Base-by-base conservation (phyloP, 2,888 invertebrate species). In the Microplitis manilae region DNA sequence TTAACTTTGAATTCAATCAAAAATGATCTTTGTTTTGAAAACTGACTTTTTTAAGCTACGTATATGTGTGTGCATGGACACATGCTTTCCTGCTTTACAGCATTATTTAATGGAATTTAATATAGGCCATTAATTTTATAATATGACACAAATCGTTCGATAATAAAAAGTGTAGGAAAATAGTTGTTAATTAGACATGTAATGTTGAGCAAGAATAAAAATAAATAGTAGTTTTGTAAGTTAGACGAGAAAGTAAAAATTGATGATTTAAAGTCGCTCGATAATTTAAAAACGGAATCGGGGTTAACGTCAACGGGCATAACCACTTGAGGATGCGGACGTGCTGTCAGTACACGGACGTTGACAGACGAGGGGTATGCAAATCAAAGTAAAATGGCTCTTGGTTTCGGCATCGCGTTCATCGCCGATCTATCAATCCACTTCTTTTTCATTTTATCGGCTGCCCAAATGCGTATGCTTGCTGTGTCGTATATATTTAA, bases 341-440 rank as follows among this genome's bases (percentile, higher is more conserved):
- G 74, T 82, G 74, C 78, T 76, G 76, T 75, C 39, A 76, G 68
- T 68, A 40, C 64, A 74, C 59, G 80, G 77, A 76, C 79, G 77
- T 80, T 80, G 80, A 80, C 79, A 76, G 84, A 84, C 84, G 80
- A 83, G 83, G 84, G 84, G 83, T 84, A 85, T 83, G 81, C 83
- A 80, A 84, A 82, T 83, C 82, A 83, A 83, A 81, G 80, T 80
- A 77, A 80, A 81, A 83, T 80, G 80, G 77, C 80, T 79, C 77
- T 78, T 39, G 30, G 67, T 39, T 8, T 67, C 39, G 67, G 39
- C 8, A 77, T 79, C 76, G 77, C 80, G 77, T 79, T 79, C 77
- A 78, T 80, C 67, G 67, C 67, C 79, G 76, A 72, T 68, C 80
- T 71, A 79, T 70, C 72, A 70, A 79, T 20, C 77, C 68, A 40